Evolutionary conservation across 2,888 invertebrate species (phyloP), one percentile per base, ranked within the genome.

Genomic region (Cryptus viduatorius): DNA sequence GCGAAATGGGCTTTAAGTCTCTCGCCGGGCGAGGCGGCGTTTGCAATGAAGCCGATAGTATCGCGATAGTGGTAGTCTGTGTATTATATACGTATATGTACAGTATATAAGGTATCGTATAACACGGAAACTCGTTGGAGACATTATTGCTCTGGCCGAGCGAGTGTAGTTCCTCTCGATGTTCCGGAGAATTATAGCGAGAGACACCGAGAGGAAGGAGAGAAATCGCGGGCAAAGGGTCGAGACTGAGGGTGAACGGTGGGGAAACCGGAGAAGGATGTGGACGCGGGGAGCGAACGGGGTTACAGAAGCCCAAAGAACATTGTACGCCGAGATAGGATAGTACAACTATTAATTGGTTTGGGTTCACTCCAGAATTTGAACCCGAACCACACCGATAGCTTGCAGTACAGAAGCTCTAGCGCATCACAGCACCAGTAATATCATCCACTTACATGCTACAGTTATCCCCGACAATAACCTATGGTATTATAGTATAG

Each of bases 281-380:
- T 8, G 16, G 19, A 19, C 8, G 48, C 16, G 75, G 8, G 16
- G 19, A 48, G 7, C 31, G 31, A 48, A 29, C 64, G 37, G 59
- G 46, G 24, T 31, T 50, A 59, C 67, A 19, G 59, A 61, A 80
- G 72, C 19, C 67, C 77, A 46, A 59, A 48, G 37, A 71, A 76
- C 61, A 69, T 79, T 75, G 46, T 82, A 61, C 65, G 37, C 19
- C 31, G 76, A 65, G 76, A 79, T 59, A 77, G 85, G 71, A 83
- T 85, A 76, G 80, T 79, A 86, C 82, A 87, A 89, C 84, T 88
- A 87, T 89, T 89, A 88, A 90, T 90, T 89, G 85, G 85, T 88
- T 88, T 73, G 69, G 75, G 85, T 77, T 44, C 71, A 72, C 82
- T 85, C 83, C 86, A 83, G 85, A 87, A 87, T 85, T 86, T 83